Evolutionary conservation across 2,888 invertebrate species (phyloP).

Genomic region (Zeuzera pyrina): DNA sequence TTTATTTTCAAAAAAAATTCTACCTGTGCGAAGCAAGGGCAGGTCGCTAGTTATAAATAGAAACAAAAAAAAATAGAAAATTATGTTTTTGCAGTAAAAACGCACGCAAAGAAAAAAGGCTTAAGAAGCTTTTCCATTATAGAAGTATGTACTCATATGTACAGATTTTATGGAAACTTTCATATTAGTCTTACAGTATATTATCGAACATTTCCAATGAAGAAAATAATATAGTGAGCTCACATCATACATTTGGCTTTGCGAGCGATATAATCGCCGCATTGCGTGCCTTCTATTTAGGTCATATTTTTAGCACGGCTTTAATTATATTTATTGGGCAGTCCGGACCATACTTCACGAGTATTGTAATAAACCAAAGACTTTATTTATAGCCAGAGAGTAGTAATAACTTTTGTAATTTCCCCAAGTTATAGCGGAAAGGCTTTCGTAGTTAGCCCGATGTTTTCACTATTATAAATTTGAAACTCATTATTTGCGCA

Average conservation of each 20-base stretch:
- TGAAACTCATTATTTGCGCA: conserved; percentile 11
- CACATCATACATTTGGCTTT: conserved; percentile 11
- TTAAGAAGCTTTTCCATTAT: too few species aligned
- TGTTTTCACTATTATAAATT: conserved; percentile 14
- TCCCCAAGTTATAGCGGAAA: conserved; percentile 13
- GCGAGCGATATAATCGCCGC: conserved; percentile 20
- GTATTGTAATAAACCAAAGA: conserved; percentile 17
- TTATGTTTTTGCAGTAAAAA: too few species aligned
- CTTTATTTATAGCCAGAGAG: conserved; percentile 14
- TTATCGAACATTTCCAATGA: conserved; percentile 1
- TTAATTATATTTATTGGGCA: conserved; percentile 23
- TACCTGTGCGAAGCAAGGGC: too few species aligned
- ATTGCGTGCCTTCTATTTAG: conserved; percentile 24
- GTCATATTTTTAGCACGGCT: conserved; percentile 14
- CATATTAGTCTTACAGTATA: neutral
- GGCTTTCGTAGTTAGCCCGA: neutral
- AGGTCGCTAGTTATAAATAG: too few species aligned
- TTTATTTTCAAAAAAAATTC: too few species aligned
- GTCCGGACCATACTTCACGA: conserved; percentile 6
- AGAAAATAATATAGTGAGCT: conserved; percentile 13
- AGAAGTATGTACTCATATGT: too few species aligned
- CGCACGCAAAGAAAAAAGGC: too few species aligned
- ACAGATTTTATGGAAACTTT: too few species aligned
- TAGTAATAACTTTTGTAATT: conserved; percentile 16
- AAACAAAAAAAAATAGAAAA: too few species aligned